Evolutionary conservation across 2,113 vertebrate genomes (phyloP).

Genomic region (Catharus minimus): DNA sequence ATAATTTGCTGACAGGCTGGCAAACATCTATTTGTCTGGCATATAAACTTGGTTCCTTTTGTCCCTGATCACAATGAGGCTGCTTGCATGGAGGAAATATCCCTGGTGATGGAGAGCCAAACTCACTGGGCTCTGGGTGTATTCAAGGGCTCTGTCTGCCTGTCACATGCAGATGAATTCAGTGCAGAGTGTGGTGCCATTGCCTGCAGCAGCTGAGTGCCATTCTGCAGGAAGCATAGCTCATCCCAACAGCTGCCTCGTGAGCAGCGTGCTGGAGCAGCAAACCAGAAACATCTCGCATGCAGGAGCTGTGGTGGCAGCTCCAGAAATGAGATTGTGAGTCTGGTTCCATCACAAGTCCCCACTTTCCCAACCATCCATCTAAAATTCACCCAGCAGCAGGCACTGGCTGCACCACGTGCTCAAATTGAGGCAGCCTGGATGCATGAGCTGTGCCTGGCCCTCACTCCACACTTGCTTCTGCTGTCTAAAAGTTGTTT

Average conservation of each 20-base stretch:
- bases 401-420: not conserved
- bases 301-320: not conserved
- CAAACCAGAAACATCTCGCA: not conserved
- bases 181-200: not conserved
- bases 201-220: not conserved
- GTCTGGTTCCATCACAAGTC: not conserved
- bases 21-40: not conserved
- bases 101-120: not conserved
- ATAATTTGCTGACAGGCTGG: not conserved
- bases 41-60: not conserved
- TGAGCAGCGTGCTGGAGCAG: not conserved
- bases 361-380: not conserved
- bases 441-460: fast-evolving
- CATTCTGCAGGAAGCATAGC: not conserved
- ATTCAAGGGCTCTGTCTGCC: not conserved
- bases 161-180: slow-evolving; percentile 6
- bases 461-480: fast-evolving
- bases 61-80: not conserved
- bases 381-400: not conserved
- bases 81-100: not conserved
- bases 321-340: not conserved
- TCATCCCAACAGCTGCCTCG: slow-evolving; percentile 4
- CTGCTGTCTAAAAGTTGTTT: not conserved
- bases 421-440: not conserved
- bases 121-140: not conserved